Base-by-base conservation (phyloP, 1,140 invertebrate species). In the Contarinia nasturtii region DNA sequence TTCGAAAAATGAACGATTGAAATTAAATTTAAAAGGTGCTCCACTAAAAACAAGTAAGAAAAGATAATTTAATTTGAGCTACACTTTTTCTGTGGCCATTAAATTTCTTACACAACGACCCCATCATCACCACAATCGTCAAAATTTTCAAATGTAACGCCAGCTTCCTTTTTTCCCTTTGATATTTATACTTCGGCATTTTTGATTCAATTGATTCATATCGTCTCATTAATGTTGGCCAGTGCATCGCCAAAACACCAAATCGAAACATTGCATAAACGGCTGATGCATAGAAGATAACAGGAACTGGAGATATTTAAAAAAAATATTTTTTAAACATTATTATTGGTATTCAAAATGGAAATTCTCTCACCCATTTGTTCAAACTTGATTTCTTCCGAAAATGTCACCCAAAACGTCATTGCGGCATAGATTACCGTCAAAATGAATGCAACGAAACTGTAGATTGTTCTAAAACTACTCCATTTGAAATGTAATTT, bases 1-100 rank as follows among this genome's bases (percentile, higher is more conserved):
- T 55, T 56, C 0, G 59, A 54, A 47, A 50, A 56, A 42, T 59
- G 57, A 0, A 57, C 51, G 33, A 50, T 55, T 5, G 56, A 53
- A 19, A 60, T 44, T 51, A 65, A 63, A 51, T 55, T 62, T 27
- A 66, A 45, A 21, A 61, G 21, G 47, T 66, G 64, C 44, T 66
- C 64, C 46, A 59, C 64, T 66, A 22, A 8, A 54, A 53, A 15
- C n/a, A 42, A 17, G 18, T 7, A 19, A 42, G 10, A 20, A 17
- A 17, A 42, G 5, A 19, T 7, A 20, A 11, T 20, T 42, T 19
- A 11, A 42, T 17, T 5, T 2, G 12, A 42, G 5, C 15, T 40
- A 40, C 15, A n/a, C n/a, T n/a, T n/a, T n/a, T n/a, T n/a, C n/a
- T n/a, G n/a, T n/a, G n/a, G n/a, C n/a, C n/a, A n/a, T n/a, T n/a